Percentiles rank a stretch among this genome's conserved stretches.
These are phyloP conservation scores for Lithophane ornitopus DNA, from an alignment of 2,888 invertebrate genomes.

Conservation along the genomic window DNA sequence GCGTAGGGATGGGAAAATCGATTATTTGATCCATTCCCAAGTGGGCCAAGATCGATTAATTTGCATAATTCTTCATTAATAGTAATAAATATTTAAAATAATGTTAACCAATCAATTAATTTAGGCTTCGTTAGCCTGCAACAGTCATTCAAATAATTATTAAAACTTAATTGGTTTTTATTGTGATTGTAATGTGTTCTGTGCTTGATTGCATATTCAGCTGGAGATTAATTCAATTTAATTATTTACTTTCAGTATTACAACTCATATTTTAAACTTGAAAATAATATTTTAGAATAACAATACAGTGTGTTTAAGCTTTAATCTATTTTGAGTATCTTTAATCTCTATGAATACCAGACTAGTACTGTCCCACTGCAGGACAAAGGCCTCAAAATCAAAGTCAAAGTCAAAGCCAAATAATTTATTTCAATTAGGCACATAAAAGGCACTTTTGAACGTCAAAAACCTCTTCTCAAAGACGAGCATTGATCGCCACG, in stretches of 20 bases:
- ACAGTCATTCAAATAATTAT: background rate
- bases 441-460: too few relatives aligned
- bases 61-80: background rate
- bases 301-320: background rate
- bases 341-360: too few relatives aligned
- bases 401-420: too few relatives aligned
- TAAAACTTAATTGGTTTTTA: background rate
- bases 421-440: too few relatives aligned
- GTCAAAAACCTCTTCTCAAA: too few relatives aligned
- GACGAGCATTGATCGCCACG: too few relatives aligned
- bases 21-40: too few relatives aligned
- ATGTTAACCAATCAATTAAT: background rate
- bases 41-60: background rate
- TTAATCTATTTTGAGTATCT: background rate
- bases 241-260: background rate
- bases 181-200: background rate
- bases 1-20: too few relatives aligned
- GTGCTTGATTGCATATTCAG: background rate
- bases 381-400: background rate
- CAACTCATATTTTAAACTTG: background rate
- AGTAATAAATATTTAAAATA: too few relatives aligned
- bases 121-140: background rate
- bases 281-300: background rate
- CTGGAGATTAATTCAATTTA: background rate
- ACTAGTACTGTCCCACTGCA: too few relatives aligned